Conservation (phyloP, 2,113 vertebrate genomes). For the Pluvialis apricaria region DNA sequence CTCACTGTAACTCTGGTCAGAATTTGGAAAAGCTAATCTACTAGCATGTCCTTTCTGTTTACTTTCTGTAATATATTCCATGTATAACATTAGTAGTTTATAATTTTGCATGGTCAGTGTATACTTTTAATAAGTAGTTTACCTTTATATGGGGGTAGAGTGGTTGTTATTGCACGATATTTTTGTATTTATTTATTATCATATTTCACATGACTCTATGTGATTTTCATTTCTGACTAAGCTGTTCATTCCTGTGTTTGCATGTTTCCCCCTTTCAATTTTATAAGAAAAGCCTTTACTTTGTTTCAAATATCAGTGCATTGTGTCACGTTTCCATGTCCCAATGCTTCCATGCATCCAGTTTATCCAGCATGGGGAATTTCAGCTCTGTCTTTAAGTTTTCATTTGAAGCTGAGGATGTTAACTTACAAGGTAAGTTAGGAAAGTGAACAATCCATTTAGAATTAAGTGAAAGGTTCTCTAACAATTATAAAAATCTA, state of each 20-base stretch:
- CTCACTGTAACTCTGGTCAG: slow-evolving; percentile 69
- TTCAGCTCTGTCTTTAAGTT: slow-evolving; percentile 80
- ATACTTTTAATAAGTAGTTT: slow-evolving; percentile 19
- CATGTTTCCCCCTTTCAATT: slow-evolving; percentile 63
- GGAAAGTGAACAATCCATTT: slow-evolving; percentile 16
- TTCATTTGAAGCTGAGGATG: slow-evolving; percentile 74
- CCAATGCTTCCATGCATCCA: slow-evolving; percentile 75
- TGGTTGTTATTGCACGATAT: slow-evolving; percentile 29
- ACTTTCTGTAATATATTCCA: slow-evolving; percentile 26
- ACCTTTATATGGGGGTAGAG: slow-evolving; percentile 25
- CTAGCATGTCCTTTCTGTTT: not conserved
- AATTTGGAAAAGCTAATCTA: slow-evolving; percentile 25
- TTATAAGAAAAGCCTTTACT: slow-evolving; percentile 66
- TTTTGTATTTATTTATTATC: slow-evolving; percentile 50
- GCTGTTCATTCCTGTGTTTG: slow-evolving; percentile 50
- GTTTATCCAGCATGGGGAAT: slow-evolving; percentile 79
- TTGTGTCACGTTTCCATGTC: slow-evolving; percentile 76
- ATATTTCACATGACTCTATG: slow-evolving; percentile 29
- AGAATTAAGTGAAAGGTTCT: slow-evolving; percentile 25
- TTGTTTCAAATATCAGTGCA: slow-evolving; percentile 71
- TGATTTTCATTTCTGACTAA: slow-evolving; percentile 40
- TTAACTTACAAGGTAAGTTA: slow-evolving; percentile 78
- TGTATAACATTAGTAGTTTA: slow-evolving; percentile 2
- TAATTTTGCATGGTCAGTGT: slow-evolving; percentile 13
- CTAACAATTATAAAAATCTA: slow-evolving; percentile 6